phyloP scores from a whole-genome alignment of 1,140 invertebrate genomes.

The Zophobas atratus region DNA sequence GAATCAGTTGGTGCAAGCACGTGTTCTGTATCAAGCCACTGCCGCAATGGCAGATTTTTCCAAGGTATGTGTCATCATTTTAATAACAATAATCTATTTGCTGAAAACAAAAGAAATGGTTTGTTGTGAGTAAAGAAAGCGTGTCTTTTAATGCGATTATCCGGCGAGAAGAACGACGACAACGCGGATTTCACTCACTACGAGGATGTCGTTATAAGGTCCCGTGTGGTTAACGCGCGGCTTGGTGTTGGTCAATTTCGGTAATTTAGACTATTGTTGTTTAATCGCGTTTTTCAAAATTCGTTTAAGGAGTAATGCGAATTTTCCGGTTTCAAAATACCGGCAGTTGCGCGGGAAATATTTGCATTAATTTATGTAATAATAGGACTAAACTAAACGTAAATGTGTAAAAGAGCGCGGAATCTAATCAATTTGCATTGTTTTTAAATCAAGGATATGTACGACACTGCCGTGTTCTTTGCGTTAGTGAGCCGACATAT shows the following conservation, averaged over 20 bases:
- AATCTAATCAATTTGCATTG: slow-evolving; percentile 41
- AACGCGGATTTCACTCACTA: slow-evolving; percentile 27
- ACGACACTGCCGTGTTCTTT: neutral
- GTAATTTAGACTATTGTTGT: slow-evolving; percentile 7
- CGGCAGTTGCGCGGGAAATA: slow-evolving; percentile 21
- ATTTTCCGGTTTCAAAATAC: slow-evolving; percentile 6
- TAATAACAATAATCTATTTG: slow-evolving; percentile 18
- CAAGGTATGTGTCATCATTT: slow-evolving; percentile 44
- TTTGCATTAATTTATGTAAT: slow-evolving; percentile 18
- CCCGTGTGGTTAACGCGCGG: neutral
- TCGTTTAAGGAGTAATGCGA: neutral
- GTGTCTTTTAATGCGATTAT: slow-evolving; percentile 26
- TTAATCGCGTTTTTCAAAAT: neutral
- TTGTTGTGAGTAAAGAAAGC: slow-evolving; percentile 38
- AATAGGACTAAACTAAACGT: neutral
- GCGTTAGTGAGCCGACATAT: too few species aligned
- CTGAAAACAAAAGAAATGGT: slow-evolving; percentile 14
- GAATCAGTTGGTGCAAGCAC: slow-evolving; percentile 37
- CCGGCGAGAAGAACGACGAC: slow-evolving; percentile 1
- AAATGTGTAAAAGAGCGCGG: neutral
- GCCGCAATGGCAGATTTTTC: slow-evolving; percentile 41
- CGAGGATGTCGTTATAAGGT: slow-evolving; percentile 43
- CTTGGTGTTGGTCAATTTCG: neutral
- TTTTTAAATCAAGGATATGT: slow-evolving; percentile 24
- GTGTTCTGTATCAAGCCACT: slow-evolving; percentile 17